Evolutionary conservation across 2,113 vertebrate genomes (phyloP).

Genomic region (Arvicanthis niloticus): DNA sequence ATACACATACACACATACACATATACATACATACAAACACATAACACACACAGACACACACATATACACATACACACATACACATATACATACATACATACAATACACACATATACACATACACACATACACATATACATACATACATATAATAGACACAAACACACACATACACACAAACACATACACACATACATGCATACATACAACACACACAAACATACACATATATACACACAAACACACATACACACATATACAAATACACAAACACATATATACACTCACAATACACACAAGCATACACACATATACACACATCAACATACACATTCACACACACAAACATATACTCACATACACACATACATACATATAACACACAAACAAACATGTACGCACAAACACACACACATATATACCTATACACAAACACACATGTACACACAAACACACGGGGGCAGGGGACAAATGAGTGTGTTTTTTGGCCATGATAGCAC

Average conservation of each 20-base stretch:
- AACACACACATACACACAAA: accelerated
- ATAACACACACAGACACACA: neutral
- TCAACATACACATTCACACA: too few relatives aligned
- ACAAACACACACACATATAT: neutral
- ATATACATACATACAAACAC: neutral
- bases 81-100: too few relatives aligned
- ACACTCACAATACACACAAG: too few relatives aligned
- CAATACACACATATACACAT: neutral
- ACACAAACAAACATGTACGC: too few relatives aligned
- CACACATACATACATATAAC: neutral
- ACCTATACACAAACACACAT: too few relatives aligned
- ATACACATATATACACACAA: neutral
- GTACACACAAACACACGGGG: neutral
- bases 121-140: too few relatives aligned
- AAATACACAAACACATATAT: neutral
- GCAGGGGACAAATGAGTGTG: neutral
- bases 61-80: neutral
- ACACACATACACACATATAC: too few relatives aligned
- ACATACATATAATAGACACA: too few relatives aligned
- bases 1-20: neutral
- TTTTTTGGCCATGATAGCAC: neutral
- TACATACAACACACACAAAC: neutral
- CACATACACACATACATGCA: too few relatives aligned
- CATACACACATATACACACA: too few relatives aligned
- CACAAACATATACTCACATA: neutral